Evolutionary conservation across 2,113 vertebrate genomes (phyloP).

Genomic region (Sterna hirundo): DNA sequence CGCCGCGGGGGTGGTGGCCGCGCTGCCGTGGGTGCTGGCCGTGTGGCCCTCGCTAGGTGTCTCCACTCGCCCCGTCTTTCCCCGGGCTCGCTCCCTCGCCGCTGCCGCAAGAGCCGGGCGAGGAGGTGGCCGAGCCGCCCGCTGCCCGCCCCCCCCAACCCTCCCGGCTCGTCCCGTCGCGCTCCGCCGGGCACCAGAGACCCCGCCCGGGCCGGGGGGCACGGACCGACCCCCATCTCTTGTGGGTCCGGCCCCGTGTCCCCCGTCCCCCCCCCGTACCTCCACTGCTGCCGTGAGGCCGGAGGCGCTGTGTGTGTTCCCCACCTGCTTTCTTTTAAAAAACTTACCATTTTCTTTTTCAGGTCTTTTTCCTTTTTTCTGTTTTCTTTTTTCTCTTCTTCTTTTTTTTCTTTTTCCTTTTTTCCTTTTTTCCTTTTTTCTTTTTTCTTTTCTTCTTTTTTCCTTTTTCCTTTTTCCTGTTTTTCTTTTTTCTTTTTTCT

Average conservation of each 20-base stretch:
- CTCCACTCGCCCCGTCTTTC: constrained; percentile 3
- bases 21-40: not conserved
- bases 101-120: accelerated
- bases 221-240: not conserved
- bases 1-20: not conserved
- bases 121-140: not conserved
- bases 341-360: not conserved
- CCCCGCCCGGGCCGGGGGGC: constrained; percentile 68
- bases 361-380: accelerated
- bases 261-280: no score
- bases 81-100: not conserved
- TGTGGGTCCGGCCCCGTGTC: not conserved
- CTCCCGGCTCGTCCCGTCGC: not conserved
- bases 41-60: constrained; percentile 10
- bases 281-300: not conserved
- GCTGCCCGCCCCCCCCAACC: not conserved
- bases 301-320: accelerated
- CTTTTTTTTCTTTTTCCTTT: not conserved
- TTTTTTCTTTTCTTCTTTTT: no score
- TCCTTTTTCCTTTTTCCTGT: no score
- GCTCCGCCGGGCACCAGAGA: constrained; percentile 67
- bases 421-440: not conserved
- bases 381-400: no score
- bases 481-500: not conserved
- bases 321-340: no score